These are phyloP conservation scores for Entomobrya proxima DNA, from an alignment of 2,888 invertebrate species.

Conservation along the genomic window DNA sequence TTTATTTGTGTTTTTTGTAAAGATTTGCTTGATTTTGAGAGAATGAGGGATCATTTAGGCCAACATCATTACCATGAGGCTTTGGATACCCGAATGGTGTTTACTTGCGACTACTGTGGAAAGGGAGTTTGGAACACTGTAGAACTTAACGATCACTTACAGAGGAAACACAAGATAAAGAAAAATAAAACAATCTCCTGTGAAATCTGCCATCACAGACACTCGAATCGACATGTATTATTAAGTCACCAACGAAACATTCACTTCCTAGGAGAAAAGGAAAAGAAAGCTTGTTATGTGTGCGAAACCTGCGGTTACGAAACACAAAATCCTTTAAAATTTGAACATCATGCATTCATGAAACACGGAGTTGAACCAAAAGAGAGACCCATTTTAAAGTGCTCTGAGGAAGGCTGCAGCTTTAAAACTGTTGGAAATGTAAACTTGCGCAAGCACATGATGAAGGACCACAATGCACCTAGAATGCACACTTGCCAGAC, in stretches of 20 bases:
- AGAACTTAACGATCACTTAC: no score
- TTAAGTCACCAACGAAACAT: no score
- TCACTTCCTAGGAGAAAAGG: no score
- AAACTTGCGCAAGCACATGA: neutral
- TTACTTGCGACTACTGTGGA: neutral
- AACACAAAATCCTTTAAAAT: no score
- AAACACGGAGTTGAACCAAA: neutral
- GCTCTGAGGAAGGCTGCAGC: neutral
- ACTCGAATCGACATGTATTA: no score
- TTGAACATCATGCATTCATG: neutral
- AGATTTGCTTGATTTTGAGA: neutral
- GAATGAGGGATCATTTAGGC: neutral
- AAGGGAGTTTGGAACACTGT: no score
- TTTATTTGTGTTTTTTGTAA: neutral
- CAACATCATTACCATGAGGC: neutral
- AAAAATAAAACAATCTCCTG: no score
- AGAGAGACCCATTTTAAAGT: neutral
- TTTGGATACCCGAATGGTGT: neutral
- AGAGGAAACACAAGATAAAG: no score
- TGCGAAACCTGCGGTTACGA: neutral
- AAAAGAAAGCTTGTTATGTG: no score
- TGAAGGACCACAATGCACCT: neutral
- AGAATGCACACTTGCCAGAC: neutral
- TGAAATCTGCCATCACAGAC: no score
- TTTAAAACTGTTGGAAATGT: neutral